Conservation (phyloP, 2,797 vertebrate species). For the Alca torda region DNA sequence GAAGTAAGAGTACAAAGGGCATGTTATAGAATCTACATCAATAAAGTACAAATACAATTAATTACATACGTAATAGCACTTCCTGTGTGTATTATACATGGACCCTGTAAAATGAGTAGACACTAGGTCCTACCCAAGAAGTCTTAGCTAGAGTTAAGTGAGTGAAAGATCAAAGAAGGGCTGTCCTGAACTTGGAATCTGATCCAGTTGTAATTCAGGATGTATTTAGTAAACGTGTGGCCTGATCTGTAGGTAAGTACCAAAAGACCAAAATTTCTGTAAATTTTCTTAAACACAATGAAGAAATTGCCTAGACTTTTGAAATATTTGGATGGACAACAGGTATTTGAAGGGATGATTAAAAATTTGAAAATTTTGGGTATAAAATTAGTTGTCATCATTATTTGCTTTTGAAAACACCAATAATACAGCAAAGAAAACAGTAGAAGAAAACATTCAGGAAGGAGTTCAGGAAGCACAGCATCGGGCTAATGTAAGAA, state of each 20-base stretch:
- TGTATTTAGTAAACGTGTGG: background rate
- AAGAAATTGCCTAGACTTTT: background rate
- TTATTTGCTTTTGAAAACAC: background rate
- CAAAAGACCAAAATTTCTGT: background rate
- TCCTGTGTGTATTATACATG: background rate
- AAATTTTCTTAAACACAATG: background rate
- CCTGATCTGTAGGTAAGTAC: background rate
- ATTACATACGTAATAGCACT: background rate
- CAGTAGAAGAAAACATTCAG: background rate
- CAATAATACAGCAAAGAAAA: background rate
- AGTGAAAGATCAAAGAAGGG: background rate
- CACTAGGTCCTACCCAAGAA: background rate
- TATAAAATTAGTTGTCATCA: background rate
- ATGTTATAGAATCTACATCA: background rate
- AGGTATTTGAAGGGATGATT: background rate
- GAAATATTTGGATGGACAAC: background rate
- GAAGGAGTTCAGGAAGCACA: background rate
- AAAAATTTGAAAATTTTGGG: background rate
- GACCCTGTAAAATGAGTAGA: background rate
- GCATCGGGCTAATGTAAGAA: background rate
- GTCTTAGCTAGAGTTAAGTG: background rate
- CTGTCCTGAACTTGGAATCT: background rate
- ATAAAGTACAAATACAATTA: background rate
- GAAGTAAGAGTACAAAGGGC: background rate
- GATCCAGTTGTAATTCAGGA: background rate